A percentile compares a stretch with the other conserved stretches of the same genome.
Evolutionary conservation across 2,888 invertebrate genomes (phyloP).

Genomic region (Nymphalis urticae): DNA sequence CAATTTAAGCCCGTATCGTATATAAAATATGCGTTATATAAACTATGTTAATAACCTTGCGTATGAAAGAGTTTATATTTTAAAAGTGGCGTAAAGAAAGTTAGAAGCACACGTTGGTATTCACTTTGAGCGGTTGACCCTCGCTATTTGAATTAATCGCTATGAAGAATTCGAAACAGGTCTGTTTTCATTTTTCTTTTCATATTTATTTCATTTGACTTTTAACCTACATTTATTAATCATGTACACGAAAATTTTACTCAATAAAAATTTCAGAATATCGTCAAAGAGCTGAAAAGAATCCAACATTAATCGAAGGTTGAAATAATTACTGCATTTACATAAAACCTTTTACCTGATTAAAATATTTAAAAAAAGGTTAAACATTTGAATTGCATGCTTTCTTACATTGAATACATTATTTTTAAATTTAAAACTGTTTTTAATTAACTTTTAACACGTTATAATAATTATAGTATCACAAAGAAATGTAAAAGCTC

Average conservation of each 20-base stretch:
- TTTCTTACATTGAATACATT: not conserved
- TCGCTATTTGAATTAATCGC: conserved; percentile 37
- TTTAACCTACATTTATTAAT: not conserved
- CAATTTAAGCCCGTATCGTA: conserved; percentile 41
- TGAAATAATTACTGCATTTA: conserved; percentile 4
- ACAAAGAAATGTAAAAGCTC: not conserved
- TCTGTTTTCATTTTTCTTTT: conserved; percentile 5
- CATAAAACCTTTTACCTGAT: conserved; percentile 1
- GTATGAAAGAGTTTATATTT: conserved; percentile 29
- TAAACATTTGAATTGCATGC: conserved; percentile 3
- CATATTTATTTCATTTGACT: conserved; percentile 10
- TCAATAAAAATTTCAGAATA: not conserved
- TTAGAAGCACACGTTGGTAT: conserved; percentile 40
- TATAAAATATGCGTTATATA: not conserved
- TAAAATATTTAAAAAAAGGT: not conserved
- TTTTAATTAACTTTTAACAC: not conserved
- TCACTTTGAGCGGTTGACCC: conserved; percentile 36
- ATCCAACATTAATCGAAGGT: conserved; percentile 3
- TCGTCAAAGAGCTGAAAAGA: not conserved
- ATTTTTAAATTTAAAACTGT: not conserved
- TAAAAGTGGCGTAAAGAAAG: conserved; percentile 36
- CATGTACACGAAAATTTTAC: conserved; percentile 11
- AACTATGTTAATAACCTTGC: conserved; percentile 25
- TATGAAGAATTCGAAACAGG: conserved; percentile 5
- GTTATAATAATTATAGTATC: not conserved